Evolutionary conservation across 2,888 invertebrate genomes (phyloP).

Genomic region (Chloroclysta siterata): DNA sequence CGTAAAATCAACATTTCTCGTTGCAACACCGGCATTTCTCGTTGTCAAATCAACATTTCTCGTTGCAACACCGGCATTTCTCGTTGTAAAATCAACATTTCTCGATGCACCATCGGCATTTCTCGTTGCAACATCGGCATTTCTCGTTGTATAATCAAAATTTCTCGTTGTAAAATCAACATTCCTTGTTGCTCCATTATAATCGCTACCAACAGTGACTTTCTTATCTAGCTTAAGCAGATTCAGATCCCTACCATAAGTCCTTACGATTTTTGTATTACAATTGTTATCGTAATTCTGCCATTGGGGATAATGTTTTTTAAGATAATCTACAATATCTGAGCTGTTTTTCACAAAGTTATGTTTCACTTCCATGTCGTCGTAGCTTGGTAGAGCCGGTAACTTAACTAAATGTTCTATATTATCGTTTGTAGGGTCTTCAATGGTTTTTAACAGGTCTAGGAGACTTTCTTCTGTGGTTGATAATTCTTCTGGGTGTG

Average conservation of each 20-base stretch:
- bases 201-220: not conserved
- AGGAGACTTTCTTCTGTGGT: constrained; percentile 3
- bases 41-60: not conserved
- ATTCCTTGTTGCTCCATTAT: not conserved
- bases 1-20: constrained; percentile 3
- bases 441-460: constrained; percentile 9
- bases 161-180: not conserved
- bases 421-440: constrained; percentile 2
- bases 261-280: constrained; percentile 50
- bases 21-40: not conserved
- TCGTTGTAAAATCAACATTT: constrained; percentile 3
- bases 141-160: not conserved
- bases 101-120: not conserved
- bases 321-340: constrained; percentile 55
- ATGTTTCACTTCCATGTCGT: not conserved
- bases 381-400: not conserved
- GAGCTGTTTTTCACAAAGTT: constrained; percentile 47
- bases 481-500: constrained; percentile 6
- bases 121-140: not conserved
- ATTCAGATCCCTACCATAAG: constrained; percentile 47
- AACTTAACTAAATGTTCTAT: not conserved
- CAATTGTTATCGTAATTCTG: constrained; percentile 29
- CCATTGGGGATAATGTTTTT: constrained; percentile 57
- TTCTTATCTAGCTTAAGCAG: constrained; percentile 2
- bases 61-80: constrained; percentile 1